Percentiles rank a stretch among this genome's conserved stretches.
phyloP scores from a whole-genome alignment of 2,113 vertebrate genomes.

The Neodontobutis hainanensis region DNA sequence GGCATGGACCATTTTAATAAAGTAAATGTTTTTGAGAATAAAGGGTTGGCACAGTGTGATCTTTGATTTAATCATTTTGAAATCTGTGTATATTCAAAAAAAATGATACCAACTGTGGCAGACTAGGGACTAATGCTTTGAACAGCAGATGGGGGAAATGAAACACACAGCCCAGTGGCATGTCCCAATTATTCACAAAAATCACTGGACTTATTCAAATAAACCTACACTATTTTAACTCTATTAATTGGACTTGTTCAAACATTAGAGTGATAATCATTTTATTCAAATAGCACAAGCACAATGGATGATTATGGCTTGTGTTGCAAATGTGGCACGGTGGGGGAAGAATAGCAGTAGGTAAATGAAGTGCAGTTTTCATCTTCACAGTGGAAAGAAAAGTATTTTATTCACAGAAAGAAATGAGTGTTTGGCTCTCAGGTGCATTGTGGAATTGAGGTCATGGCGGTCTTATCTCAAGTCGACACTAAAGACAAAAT shows the following conservation, averaged over 20 bases:
- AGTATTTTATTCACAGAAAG: background rate
- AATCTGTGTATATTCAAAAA: conserved; percentile 16
- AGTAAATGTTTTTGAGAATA: no score
- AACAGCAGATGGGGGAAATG: background rate
- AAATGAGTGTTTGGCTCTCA: background rate
- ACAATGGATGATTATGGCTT: conserved; percentile 15
- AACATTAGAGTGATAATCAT: conserved; percentile 30
- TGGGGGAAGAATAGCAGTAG: background rate
- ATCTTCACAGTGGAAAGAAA: conserved; percentile 2
- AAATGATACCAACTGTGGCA: background rate
- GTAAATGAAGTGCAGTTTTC: background rate
- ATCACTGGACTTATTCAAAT: conserved; percentile 16
- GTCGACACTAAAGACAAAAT: conserved; percentile 4
- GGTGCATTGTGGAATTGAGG: conserved; percentile 4
- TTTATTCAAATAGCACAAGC: background rate
- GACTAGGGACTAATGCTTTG: background rate
- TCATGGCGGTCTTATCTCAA: background rate
- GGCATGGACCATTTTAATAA: no score
- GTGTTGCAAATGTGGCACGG: background rate
- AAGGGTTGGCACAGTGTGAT: no score
- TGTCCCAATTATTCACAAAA: conserved; percentile 1
- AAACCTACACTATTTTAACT: conserved; percentile 18
- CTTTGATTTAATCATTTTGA: background rate
- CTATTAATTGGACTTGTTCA: background rate
- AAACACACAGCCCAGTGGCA: background rate